Evolutionary conservation across 2,797 vertebrate species (phyloP).

Genomic region (Eleutherodactylus coqui): DNA sequence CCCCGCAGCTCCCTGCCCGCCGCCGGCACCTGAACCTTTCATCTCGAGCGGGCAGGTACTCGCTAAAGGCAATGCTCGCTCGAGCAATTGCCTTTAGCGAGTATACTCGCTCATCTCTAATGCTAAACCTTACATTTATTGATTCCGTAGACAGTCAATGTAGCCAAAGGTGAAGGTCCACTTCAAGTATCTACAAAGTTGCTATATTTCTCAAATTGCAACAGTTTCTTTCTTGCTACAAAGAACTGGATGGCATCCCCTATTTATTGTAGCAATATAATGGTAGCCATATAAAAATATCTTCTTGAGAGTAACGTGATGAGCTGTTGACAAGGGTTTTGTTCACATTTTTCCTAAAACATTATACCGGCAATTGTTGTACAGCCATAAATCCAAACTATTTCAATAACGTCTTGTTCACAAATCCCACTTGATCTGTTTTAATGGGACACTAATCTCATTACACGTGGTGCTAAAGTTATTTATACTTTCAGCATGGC

Average conservation of each 20-base stretch:
- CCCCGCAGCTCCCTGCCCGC: too few species aligned
- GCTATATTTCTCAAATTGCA: background rate
- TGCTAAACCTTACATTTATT: background rate
- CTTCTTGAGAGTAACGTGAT: background rate
- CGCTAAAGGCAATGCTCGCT: too few species aligned
- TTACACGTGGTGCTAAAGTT: constrained; percentile 50
- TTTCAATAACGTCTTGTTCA: constrained; percentile 55
- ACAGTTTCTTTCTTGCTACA: background rate
- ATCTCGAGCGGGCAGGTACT: too few species aligned
- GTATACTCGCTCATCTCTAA: too few species aligned
- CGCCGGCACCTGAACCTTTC: too few species aligned
- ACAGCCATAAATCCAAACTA: constrained; percentile 42
- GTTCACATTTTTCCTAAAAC: constrained; percentile 40
- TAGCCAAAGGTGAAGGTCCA: background rate
- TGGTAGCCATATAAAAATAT: background rate
- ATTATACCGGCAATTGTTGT: constrained; percentile 30
- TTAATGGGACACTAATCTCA: constrained; percentile 57
- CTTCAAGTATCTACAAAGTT: background rate
- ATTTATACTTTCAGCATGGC: constrained; percentile 56
- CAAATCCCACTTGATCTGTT: constrained; percentile 57
- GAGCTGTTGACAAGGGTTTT: constrained; percentile 13
- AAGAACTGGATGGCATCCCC: background rate
- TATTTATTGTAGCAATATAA: background rate
- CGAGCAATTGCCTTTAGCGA: too few species aligned
- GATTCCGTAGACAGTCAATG: background rate